Percentiles rank a stretch among this genome's conserved stretches.
Conservation (phyloP, 2,797 vertebrate genomes). For the Siniperca undulata region DNA sequence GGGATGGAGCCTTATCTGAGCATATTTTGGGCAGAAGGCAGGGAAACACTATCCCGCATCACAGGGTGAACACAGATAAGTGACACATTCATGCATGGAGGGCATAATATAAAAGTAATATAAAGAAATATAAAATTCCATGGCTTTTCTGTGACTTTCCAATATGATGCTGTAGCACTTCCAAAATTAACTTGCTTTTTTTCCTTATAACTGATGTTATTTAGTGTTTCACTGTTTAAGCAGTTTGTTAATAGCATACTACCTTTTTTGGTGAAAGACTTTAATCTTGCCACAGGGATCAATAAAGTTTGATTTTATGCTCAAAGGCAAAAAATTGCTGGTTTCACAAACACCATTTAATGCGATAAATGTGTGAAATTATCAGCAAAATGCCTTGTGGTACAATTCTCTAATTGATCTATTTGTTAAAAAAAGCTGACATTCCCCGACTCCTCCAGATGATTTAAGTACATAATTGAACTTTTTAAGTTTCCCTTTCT, state of each 20-base stretch:
- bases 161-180: neutral
- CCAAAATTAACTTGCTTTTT: neutral
- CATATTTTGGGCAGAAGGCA: neutral
- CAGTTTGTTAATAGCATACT: neutral
- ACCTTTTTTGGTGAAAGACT: neutral
- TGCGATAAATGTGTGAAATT: slow-evolving; percentile 4
- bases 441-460: neutral
- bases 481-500: neutral
- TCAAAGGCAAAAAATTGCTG: neutral
- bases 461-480: neutral
- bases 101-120: neutral
- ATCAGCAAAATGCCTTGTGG: neutral
- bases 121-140: neutral
- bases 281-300: neutral
- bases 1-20: neutral
- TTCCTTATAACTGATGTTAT: neutral
- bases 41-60: neutral
- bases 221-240: neutral
- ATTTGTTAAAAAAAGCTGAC: slow-evolving; percentile 2
- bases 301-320: slow-evolving; percentile 3
- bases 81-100: neutral
- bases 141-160: neutral
- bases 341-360: neutral
- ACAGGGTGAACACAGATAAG: neutral
- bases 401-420: neutral